A percentile compares a stretch with the other conserved stretches of the same genome.
Evolutionary conservation across 2,113 vertebrate genomes (phyloP).

Genomic region (Alaudala cheleensis): DNA sequence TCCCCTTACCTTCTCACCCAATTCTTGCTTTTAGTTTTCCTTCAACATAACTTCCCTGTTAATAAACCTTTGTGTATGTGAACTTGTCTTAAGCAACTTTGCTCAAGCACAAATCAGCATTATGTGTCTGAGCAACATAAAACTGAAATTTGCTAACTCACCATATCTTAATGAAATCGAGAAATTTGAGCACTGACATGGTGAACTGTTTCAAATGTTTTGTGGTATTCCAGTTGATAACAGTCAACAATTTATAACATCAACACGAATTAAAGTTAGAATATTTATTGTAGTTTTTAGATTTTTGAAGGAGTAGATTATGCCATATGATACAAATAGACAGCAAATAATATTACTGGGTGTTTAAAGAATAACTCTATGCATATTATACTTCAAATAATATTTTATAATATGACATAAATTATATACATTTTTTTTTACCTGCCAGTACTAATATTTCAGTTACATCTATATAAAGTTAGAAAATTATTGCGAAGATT

Average conservation of each 20-base stretch:
- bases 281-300: neutral
- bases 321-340: neutral
- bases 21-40: neutral
- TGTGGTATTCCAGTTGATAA: neutral
- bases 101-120: neutral
- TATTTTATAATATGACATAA: neutral
- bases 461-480: neutral
- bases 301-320: neutral
- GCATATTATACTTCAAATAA: neutral
- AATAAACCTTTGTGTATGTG: neutral
- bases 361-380: neutral
- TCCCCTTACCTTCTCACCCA: fast-evolving
- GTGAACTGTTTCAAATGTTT: neutral
- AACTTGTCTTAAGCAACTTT: neutral
- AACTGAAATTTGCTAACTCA: neutral
- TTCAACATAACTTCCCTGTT: neutral
- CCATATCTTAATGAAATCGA: neutral
- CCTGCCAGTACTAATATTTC: neutral
- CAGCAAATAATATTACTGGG: fast-evolving
- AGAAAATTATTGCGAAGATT: neutral
- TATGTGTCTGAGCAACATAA: neutral
- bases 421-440: neutral
- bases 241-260: neutral
- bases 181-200: neutral
- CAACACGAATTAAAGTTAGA: neutral